Evolutionary conservation across 2,797 vertebrate species (phyloP), one percentile per base, ranked within the genome.

Genomic region (Thalassophryne amazonica): DNA sequence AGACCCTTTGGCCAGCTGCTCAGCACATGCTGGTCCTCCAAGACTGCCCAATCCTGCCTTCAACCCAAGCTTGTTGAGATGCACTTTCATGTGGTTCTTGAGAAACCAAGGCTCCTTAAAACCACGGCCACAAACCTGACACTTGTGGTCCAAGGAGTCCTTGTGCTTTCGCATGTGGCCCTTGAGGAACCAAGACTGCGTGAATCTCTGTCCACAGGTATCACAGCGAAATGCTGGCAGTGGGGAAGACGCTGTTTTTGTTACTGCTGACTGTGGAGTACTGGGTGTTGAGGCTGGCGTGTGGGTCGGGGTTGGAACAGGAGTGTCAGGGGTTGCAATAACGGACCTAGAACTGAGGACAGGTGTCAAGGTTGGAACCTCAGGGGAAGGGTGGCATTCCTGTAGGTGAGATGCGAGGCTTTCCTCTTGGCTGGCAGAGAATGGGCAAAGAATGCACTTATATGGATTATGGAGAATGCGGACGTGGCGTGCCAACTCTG

Each of bases 1-100:
- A 17, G 86, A 59, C 56, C 65, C 64, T 69, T 90, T 91, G 57
- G 83, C 82, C 24, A 87, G 87, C 55, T 86, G 87, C 19, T 89
- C 89, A 11, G 80, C 67, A 28, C 77, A 75, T 24, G 69, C 78
- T 33, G 15, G 81, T 70, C 54, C 83, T 52, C 19, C 16, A 52
- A 88, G 54, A 68, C 69, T 8, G 46, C 89, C 86, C 25, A 92
- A 60, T 25, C 88, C 86, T 10, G 90, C 88, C 42, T 91, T 92
- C 8, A 93, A 81, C 11, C 94, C 94, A 27, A 95, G 86, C 83
- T 96, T 97, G 85, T 95, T 95, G 64, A 95, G 91, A 56, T 97
- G 95, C 57, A 97, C 95, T 82, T 97, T 97, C 95, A 97, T 97
- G 86, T 97, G 95, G 79, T 97, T 97, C 85, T 97, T 97, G 30